Percentiles rank a stretch among this genome's conserved stretches.
Conservation (phyloP, 2,888 invertebrate genomes). For the Ypsolopha sequella region DNA sequence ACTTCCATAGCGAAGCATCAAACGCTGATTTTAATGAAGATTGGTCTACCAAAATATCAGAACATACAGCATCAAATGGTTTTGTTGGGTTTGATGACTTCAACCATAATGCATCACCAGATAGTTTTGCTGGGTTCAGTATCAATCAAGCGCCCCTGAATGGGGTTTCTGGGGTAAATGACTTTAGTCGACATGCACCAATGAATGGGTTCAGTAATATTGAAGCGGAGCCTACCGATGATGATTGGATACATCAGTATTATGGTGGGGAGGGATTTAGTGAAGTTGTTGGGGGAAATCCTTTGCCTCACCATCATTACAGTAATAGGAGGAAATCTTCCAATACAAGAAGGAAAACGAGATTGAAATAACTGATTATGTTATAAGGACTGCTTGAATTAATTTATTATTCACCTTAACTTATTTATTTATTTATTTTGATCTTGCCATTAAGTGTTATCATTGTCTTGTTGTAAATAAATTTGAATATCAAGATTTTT, state of each 20-base stretch:
- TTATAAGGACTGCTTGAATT: not conserved
- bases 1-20: too few species aligned
- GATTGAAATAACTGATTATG: not conserved
- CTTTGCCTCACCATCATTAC: not conserved
- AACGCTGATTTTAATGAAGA: too few species aligned
- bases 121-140: not conserved
- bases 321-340: not conserved
- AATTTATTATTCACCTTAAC: too few species aligned
- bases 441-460: not conserved
- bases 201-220: not conserved
- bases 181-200: too few species aligned
- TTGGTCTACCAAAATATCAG: too few species aligned
- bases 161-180: too few species aligned
- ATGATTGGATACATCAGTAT: conserved; percentile 21
- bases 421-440: not conserved
- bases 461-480: not conserved
- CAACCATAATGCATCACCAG: too few species aligned
- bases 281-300: not conserved
- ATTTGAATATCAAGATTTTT: not conserved
- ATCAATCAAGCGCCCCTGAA: not conserved
- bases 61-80: too few species aligned
- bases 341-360: not conserved
- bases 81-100: too few species aligned
- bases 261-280: conserved; percentile 12
- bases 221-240: conserved; percentile 19